Base-by-base conservation (phyloP, 2,113 vertebrate genomes). In the Mixornis gularis region DNA sequence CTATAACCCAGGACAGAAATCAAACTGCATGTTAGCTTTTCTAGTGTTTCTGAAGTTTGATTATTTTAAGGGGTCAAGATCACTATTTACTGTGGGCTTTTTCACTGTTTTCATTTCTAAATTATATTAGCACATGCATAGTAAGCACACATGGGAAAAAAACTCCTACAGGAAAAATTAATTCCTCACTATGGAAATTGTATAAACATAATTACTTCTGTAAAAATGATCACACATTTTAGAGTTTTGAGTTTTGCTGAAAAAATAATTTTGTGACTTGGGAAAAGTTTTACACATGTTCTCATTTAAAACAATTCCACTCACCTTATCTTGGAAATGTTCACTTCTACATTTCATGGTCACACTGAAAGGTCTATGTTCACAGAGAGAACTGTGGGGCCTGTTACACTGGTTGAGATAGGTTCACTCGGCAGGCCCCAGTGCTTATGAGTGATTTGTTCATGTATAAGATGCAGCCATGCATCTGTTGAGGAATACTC, bases 361-460 rank as follows among this genome's bases (percentile, higher is more conserved):
- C 55, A 62, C 7, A 17, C 1, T 60, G n/a, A 40, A 76, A 43
- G 5, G 2, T 53, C 12, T 59, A 1, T 2, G 3, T 13, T 41
- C 3, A 32, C 11, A n/a, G 6, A 43, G 11, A 81, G 44, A 51
- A 43, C 9, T n/a, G 3, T 4, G 0, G 3, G 4, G 2, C 10
- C 20, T 82, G 3, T 41, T 62, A 40, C 7, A 14, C 7, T 60
- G 36, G 4, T 58, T 85, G 48, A 85, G 62, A 59, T 7, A 34
- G 15, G 73, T 17, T 19, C 22, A 64, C 5, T 34, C 26, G 1
- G 17, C 41, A 29, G 27, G 41, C 21, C 5, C 21, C 1, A 69
- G 65, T 52, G 14, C 5, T 71, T n/a, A 41, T 21, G 22, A 2
- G 4, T 32, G 14, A 63, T 71, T 66, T 78, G 20, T 65, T 52